Percentiles rank a stretch among this genome's conserved stretches.
Conservation (phyloP, 2,797 vertebrate species). For the Gallirallus australis region DNA sequence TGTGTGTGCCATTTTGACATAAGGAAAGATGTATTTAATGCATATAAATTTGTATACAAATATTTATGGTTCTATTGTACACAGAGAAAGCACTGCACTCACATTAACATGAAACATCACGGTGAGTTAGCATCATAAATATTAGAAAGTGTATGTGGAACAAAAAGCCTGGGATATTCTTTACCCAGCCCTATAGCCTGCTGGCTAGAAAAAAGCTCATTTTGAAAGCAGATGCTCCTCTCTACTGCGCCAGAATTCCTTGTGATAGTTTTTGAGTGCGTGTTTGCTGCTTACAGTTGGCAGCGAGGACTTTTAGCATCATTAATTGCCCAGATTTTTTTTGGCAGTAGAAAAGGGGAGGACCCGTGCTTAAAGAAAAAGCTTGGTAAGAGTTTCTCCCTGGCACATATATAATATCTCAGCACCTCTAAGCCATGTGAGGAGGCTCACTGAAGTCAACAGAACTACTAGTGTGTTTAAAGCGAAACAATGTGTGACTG, state of each 20-base stretch:
- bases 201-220: neutral
- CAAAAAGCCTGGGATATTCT: neutral
- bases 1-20: neutral
- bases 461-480: neutral
- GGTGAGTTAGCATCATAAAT: neutral
- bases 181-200: neutral
- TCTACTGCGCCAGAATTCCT: neutral
- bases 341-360: neutral
- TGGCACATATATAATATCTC: neutral
- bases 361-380: neutral
- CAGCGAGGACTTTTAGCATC: neutral
- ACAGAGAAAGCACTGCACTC: neutral
- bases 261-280: neutral
- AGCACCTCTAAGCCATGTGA: neutral
- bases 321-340: neutral
- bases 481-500: neutral
- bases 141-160: neutral
- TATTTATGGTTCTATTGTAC: neutral
- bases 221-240: constrained; percentile 3
- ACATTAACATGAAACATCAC: neutral
- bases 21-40: neutral
- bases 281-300: neutral
- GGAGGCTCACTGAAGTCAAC: neutral
- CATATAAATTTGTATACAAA: neutral
- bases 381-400: neutral